phyloP scores from a whole-genome alignment of 2,113 vertebrate genomes.

The Gavia stellata region DNA sequence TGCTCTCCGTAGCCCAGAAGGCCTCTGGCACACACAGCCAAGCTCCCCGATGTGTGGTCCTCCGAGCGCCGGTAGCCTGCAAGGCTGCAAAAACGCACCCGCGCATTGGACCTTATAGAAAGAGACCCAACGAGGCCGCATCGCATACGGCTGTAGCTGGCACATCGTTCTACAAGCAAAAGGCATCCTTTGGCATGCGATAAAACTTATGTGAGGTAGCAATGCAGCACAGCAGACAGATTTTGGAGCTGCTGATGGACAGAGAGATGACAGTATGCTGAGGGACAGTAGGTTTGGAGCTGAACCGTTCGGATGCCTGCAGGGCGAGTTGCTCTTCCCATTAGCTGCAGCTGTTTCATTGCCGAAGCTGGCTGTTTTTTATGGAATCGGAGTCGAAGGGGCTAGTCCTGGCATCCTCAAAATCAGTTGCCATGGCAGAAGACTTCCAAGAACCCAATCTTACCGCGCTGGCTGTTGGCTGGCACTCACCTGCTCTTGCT shows the following conservation, averaged over 20 bases:
- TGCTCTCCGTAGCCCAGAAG: not conserved
- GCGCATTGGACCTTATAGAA: accelerated
- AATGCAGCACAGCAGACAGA: not conserved
- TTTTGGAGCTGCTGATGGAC: not conserved
- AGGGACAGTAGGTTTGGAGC: not conserved
- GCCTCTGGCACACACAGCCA: not conserved
- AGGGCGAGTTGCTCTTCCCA: not conserved
- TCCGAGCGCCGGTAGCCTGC: accelerated
- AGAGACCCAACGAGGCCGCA: not conserved
- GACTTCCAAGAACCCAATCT: no score
- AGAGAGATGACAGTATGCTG: accelerated
- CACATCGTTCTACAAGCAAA: not conserved
- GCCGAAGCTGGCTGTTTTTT: not conserved
- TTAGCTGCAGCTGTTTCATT: not conserved
- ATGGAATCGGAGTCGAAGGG: not conserved
- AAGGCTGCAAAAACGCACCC: not conserved
- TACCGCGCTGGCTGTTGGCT: not conserved
- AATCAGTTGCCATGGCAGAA: not conserved
- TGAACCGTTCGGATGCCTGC: not conserved
- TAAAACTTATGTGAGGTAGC: accelerated
- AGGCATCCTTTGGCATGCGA: not conserved
- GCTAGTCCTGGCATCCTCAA: not conserved
- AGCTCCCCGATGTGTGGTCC: not conserved
- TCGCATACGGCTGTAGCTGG: accelerated
- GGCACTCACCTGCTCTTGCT: not conserved